A percentile compares a stretch with the other conserved stretches of the same genome.
These are phyloP conservation scores for Hypocryptadius cinnamomeus DNA, from an alignment of 2,113 vertebrate species.

Conservation along the genomic window DNA sequence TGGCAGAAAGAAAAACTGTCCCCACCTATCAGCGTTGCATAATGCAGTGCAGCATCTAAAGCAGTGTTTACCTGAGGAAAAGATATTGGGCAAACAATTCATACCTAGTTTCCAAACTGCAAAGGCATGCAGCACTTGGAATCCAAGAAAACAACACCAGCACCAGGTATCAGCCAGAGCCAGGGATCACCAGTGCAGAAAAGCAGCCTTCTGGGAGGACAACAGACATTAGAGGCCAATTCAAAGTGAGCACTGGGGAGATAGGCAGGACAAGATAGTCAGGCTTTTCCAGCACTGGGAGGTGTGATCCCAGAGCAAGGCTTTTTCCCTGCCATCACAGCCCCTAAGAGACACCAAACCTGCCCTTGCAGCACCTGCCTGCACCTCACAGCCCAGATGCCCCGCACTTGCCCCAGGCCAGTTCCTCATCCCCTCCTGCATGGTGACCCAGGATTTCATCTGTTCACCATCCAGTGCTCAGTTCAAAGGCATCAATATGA, in stretches of 20 bases:
- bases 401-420: rapidly evolving
- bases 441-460: background rate
- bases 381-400: background rate
- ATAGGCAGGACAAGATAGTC: background rate
- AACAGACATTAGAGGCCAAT: background rate
- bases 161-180: rapidly evolving
- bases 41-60: background rate
- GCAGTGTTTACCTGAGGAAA: background rate
- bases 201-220: background rate
- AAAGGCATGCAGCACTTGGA: background rate
- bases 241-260: background rate
- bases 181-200: background rate
- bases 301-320: background rate
- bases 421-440: background rate
- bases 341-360: background rate
- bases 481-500: background rate
- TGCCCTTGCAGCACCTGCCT: background rate
- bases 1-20: background rate
- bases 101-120: background rate
- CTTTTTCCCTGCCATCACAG: background rate
- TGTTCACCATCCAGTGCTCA: background rate
- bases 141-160: background rate
- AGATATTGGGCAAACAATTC: background rate
- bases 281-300: background rate
- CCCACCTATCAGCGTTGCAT: background rate